Evolutionary conservation across 2,888 invertebrate genomes (phyloP), one percentile per base, ranked within the genome.

Genomic region (Erannis defoliaria): DNA sequence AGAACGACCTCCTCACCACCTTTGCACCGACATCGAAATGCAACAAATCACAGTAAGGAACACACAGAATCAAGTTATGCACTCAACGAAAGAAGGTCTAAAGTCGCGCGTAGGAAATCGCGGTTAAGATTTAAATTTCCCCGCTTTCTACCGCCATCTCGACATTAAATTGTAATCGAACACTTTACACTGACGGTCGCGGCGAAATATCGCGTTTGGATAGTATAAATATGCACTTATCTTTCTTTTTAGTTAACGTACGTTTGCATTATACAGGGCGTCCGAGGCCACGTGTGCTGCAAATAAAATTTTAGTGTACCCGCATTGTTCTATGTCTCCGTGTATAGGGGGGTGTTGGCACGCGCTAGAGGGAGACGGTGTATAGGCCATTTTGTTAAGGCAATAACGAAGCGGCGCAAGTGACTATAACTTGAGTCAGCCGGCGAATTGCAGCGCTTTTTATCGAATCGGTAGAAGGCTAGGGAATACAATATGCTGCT

Each of bases 161-260:
- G 86, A 89, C 90, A 86, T 92, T 93, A 92, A 93, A 93, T 93
- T 90, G 93, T 90, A 92, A 92, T 93, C 91, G 92, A 91, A 90
- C 90, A 90, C 90, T 81, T 89, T 89, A 89, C 88, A 85, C 76
- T 88, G 92, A 89, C 86, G 86, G 83, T 88, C 82, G 84, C 85
- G 72, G 84, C 85, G 86, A 91, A 90, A 89, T 91, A 90, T 89
- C 88, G 89, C 84, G 78, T 78, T 82, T 82, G 84, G 86, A 85
- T 86, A 82, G 90, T 88, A 91, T 93, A 93, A 92, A 93, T 92
- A 92, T 90, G 89, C 86, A 87, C 86, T 90, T 92, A 91, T 91
- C 91, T 90, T 89, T 90, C 89, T 90, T 91, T 91, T 91, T 90
- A 90, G 89, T 87, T 88, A 87, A 89, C 88, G 87, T 89, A 86